Evolutionary conservation across 2,888 invertebrate genomes (phyloP), one percentile per base, ranked within the genome.

Genomic region (Dicyrtomina minuta): DNA sequence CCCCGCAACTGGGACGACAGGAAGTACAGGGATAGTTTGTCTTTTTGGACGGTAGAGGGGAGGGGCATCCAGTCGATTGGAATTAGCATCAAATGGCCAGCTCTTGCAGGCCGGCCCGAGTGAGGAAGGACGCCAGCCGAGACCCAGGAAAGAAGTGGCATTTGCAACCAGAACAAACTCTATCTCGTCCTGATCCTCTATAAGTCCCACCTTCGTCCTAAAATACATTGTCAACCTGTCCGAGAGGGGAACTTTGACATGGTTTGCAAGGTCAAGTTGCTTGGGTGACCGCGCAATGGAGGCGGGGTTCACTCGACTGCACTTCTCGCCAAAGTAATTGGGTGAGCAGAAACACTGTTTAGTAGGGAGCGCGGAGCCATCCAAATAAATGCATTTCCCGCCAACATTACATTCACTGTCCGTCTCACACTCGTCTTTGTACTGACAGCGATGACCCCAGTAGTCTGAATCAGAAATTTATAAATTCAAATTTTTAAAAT

Each of bases 61-160:
- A 13, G 24, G 26, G 3, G 66, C 22, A 2, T 27, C 24, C 2
- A 66, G 24, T 26, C 49, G 33, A 15, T 61, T 60, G 53, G 68
- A 60, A n/a, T 44, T 60, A 3, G 46, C 22, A 22, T 68, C 68
- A 41, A 68, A 68, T 5, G 68, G 68, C 68, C 68, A 68, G 12
- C 20, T 60, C 53, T 55, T 68, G 22, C 68, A 68, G 1, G 27
- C 58, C 3, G 60, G 51, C n/a, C 51, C 55, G 5, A 68, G 22
- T 6, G 60, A 61, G 12, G 66, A 56, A 0, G 96, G 94, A 64
- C 96, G 85, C 96, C 96, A 97, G n/a, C 97, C 97, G 5, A 97
- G 77, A 5, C 89, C 93, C 2, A 89, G 89, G 84, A 92, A 97
- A 13, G 93, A 90, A 0, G 90, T 90, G 0, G 93, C 89, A 78